Evolutionary conservation across 2,113 vertebrate genomes (phyloP).

Genomic region (Chroicocephalus ridibundus): DNA sequence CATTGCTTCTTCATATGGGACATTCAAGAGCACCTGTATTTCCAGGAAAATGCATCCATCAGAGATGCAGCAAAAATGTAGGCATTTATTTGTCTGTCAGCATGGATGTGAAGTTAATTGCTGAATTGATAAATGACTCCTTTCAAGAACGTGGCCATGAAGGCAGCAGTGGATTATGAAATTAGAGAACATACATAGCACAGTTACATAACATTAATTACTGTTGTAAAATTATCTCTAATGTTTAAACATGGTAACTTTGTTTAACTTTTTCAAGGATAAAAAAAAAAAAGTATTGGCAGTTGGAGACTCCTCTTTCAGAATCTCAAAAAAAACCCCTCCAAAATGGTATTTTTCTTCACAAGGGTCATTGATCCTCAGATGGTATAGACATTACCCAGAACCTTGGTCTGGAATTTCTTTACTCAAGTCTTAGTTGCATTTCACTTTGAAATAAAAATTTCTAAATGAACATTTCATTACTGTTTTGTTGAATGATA

Average conservation of each 20-base stretch:
- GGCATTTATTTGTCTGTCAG: background rate
- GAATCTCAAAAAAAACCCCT: background rate
- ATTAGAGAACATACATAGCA: background rate
- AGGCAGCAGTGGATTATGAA: background rate
- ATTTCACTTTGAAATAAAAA: background rate
- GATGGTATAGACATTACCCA: background rate
- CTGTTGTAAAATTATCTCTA: background rate
- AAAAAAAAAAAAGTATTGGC: background rate
- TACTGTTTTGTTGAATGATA: background rate
- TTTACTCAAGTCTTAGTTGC: background rate
- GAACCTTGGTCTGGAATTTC: background rate
- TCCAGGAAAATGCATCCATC: background rate
- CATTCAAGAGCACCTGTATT: background rate
- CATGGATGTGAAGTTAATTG: background rate
- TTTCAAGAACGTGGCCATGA: slow-evolving; percentile 21
- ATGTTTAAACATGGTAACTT: background rate
- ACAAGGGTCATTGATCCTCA: background rate
- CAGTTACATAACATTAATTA: background rate
- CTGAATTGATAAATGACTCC: background rate
- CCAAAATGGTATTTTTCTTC: background rate
- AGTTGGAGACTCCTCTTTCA: background rate
- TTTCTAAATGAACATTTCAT: background rate
- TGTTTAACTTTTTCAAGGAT: background rate
- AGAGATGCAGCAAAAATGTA: background rate
- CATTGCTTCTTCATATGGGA: background rate